These are phyloP conservation scores for Nemotelus pantherinus DNA, from an alignment of 2,888 invertebrate genomes.

Conservation along the genomic window DNA sequence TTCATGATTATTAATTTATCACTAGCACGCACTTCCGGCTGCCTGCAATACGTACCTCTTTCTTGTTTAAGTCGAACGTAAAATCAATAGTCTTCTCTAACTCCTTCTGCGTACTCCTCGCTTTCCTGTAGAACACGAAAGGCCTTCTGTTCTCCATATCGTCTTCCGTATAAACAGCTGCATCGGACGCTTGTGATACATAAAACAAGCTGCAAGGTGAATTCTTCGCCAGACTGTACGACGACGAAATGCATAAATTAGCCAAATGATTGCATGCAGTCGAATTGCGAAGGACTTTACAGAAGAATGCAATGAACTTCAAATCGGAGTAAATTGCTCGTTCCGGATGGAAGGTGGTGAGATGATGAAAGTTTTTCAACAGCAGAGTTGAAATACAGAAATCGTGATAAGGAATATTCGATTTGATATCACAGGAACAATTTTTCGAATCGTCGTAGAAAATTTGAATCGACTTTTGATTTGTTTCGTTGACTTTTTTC, in stretches of 20 bases:
- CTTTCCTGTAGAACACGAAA: slow-evolving; percentile 61
- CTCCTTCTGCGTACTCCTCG: slow-evolving; percentile 55
- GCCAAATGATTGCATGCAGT: slow-evolving; percentile 74
- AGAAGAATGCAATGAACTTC: slow-evolving; percentile 63
- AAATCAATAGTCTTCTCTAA: slow-evolving; percentile 50
- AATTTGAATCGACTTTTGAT: slow-evolving; percentile 47
- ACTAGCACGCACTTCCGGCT: background rate
- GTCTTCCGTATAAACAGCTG: slow-evolving; percentile 55
- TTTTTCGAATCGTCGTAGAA: slow-evolving; percentile 51
- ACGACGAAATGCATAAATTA: slow-evolving; percentile 73
- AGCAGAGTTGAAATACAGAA: slow-evolving; percentile 60
- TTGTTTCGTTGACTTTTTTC: slow-evolving; percentile 47
- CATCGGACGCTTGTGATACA: slow-evolving; percentile 59
- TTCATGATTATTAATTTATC: background rate
- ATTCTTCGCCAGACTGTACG: slow-evolving; percentile 66
- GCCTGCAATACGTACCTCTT: background rate
- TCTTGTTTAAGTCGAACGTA: slow-evolving; percentile 45
- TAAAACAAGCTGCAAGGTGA: slow-evolving; percentile 65
- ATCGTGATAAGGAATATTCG: slow-evolving; percentile 59
- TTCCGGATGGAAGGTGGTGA: slow-evolving; percentile 59
- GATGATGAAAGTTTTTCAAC: slow-evolving; percentile 59
- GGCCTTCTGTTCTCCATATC: slow-evolving; percentile 58
- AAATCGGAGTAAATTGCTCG: slow-evolving; percentile 55
- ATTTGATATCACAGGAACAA: slow-evolving; percentile 56
- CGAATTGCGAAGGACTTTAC: slow-evolving; percentile 62